phyloP scores from a whole-genome alignment of 1,140 invertebrate species.

The Conus betulinus region DNA sequence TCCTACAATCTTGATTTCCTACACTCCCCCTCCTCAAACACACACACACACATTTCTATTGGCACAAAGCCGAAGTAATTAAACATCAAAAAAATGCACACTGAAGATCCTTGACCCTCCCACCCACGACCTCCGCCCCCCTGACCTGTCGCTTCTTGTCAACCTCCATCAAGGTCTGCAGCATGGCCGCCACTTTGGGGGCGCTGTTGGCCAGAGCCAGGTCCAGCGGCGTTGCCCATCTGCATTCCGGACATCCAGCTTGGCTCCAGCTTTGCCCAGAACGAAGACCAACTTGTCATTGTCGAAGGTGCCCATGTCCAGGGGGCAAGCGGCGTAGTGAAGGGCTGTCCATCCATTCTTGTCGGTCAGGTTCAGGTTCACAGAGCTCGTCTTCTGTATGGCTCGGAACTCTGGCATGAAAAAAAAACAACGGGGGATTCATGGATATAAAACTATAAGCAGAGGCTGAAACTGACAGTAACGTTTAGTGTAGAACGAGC shows the following conservation, averaged over 20 bases:
- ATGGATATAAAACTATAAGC: no score
- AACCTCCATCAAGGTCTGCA: conserved; percentile 53
- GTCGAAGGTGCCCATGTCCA: conserved; percentile 71
- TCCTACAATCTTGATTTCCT: no score
- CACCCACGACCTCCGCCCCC: not conserved
- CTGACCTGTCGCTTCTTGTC: conserved; percentile 54
- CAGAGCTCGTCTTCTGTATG: conserved; percentile 68
- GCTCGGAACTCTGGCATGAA: not conserved
- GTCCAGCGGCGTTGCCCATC: conserved; percentile 69
- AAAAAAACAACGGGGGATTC: not conserved
- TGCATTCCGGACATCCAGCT: conserved; percentile 63
- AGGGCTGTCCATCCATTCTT: conserved; percentile 74
- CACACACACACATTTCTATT: no score
- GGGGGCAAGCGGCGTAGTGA: conserved; percentile 75
- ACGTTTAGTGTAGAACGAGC: no score
- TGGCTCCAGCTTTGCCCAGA: conserved; percentile 71
- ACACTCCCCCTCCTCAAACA: no score
- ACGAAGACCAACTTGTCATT: conserved; percentile 71
- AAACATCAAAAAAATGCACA: no score
- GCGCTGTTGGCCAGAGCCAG: conserved; percentile 61
- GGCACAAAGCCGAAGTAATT: no score
- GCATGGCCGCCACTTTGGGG: conserved; percentile 49
- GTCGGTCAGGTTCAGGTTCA: conserved; percentile 72
- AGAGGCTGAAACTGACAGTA: no score
- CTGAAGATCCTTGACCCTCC: not conserved